phyloP scores from a whole-genome alignment of 2,888 invertebrate species.

The Lepidocyrtinus sp. region DNA sequence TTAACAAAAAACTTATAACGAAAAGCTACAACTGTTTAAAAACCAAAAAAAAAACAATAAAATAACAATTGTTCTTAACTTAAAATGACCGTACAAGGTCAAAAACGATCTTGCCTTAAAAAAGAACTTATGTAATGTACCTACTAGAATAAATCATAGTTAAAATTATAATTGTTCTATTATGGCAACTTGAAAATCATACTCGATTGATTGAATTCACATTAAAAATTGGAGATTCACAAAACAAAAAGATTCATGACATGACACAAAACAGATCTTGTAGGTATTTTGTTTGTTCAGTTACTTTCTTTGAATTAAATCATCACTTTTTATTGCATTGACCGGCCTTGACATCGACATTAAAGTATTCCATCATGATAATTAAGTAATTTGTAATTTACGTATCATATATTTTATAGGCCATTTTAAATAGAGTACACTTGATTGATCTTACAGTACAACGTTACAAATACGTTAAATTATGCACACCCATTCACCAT shows the following conservation, averaged over 20 bases:
- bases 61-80: conserved; percentile 26
- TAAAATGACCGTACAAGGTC: neutral
- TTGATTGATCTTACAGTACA: conserved; percentile 16
- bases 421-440: conserved; percentile 20
- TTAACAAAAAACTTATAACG: conserved; percentile 45
- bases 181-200: conserved; percentile 52
- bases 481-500: neutral
- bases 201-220: conserved; percentile 3
- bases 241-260: conserved; percentile 26
- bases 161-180: neutral
- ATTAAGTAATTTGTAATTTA: conserved; percentile 24
- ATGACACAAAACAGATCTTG: conserved; percentile 43
- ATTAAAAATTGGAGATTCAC: conserved; percentile 47
- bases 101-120: no score
- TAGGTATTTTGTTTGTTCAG: neutral
- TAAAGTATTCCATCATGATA: conserved; percentile 20
- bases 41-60: conserved; percentile 29
- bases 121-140: neutral
- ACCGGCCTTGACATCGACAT: conserved; percentile 54
- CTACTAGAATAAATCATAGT: neutral
- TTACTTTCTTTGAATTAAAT: conserved; percentile 41
- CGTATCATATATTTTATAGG: conserved; percentile 30
- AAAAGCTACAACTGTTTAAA: conserved; percentile 9
- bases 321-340: conserved; percentile 61
- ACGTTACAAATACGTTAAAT: conserved; percentile 3